phyloP scores from a whole-genome alignment of 2,113 vertebrate species.

The Oriolus oriolus region DNA sequence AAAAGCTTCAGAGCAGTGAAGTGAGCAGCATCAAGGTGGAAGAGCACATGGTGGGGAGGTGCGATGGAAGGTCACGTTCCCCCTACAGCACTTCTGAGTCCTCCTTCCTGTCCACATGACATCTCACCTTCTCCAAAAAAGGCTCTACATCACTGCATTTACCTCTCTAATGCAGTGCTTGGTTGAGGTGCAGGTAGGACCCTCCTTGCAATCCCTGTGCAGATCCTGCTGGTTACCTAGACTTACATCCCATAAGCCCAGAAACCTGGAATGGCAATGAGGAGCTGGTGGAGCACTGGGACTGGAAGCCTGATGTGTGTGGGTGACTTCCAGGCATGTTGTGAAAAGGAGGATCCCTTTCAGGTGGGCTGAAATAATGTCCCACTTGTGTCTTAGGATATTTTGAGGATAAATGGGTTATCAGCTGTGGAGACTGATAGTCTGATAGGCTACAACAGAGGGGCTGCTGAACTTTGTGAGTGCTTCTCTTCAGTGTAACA shows the following conservation, averaged over 20 bases:
- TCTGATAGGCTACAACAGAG: neutral
- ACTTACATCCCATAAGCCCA: neutral
- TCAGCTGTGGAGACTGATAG: neutral
- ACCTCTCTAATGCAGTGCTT: neutral
- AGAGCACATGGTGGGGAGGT: neutral
- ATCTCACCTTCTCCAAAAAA: neutral
- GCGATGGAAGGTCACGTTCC: neutral
- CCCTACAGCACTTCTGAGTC: neutral
- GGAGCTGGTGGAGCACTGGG: neutral
- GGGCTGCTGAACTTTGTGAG: neutral
- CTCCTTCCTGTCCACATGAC: neutral
- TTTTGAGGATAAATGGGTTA: neutral
- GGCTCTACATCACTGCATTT: neutral
- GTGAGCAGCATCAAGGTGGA: neutral
- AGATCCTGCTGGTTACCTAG: neutral
- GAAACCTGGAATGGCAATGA: neutral
- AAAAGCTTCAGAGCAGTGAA: neutral
- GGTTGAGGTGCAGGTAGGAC: neutral
- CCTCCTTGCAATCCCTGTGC: neutral
- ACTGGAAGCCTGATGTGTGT: rapidly evolving
- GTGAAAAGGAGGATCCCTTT: neutral
- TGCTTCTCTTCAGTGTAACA: neutral
- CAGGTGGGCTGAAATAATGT: neutral
- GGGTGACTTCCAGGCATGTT: neutral
- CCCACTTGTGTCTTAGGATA: neutral